Evolutionary conservation across 1,140 invertebrate genomes (phyloP), one percentile per base, ranked within the genome.

Genomic region (Chelonus insularis): DNA sequence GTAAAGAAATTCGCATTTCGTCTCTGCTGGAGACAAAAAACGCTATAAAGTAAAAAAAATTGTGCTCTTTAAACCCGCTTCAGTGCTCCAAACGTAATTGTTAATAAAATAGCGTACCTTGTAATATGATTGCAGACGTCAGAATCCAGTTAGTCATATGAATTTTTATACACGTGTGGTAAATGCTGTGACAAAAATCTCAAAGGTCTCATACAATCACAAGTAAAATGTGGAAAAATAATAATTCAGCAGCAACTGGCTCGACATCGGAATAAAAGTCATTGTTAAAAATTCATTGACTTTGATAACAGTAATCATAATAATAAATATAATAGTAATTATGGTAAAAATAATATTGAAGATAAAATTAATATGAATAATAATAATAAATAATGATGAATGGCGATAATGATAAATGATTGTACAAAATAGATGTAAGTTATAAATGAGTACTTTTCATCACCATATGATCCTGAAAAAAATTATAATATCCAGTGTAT

Each of bases 121-220:
- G 43, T 58, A 23, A 58, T 58, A 47, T 58, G 56, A 45, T 58
- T 58, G 14, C 56, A 58, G 56, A 58, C 56, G 25, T 58, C 43
- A 34, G 56, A 58, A 48, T 34, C 56, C 39, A 58, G 56, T 58
- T 58, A 57, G 56, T 58, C 56, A 12, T 58, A 58, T 58, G 56
- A 58, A 32, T 48, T 58, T 48, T 58, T 58, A 48, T 58, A 58
- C 56, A 21, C 29, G 29, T 36, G 16, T 11, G 5, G 12, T 25
- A 48, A 48, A 7, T 14, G 5, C 7, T n/a, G 47, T 16, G 14
- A 16, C 16, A 16, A 43, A 43, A 7, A 7, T 16, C 6, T 39
- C n/a, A n/a, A n/a, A n/a, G 11, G 14, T 12, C 14, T 5, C 36
- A 39, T 12, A 20, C 4, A 45, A 4, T 45, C 4, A 21, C 43